Base-by-base conservation (phyloP, 2,797 vertebrate species). In the Myripristis jacobus region DNA sequence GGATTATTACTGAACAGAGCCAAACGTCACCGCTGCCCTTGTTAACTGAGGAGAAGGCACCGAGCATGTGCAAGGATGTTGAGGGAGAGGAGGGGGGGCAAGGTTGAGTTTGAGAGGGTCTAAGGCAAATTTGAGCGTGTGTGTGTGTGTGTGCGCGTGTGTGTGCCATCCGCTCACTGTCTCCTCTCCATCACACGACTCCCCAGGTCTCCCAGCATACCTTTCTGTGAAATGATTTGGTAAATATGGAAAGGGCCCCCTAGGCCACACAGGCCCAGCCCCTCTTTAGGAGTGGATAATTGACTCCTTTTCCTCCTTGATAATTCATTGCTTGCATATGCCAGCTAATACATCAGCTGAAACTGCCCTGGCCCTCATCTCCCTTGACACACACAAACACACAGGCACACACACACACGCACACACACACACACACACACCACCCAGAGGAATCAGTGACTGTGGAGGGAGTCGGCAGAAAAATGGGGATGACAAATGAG, bases 221-320 rank as follows among this genome's bases (percentile, higher is more conserved):
- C 91, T 93, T 89, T 89, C 93, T 93, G 90, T 94, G 93, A 95
- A 95, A 96, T 95, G 90, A 95, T 95, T 94, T 95, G 91, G 94
- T 96, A 96, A 96, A 96, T 96, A 96, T 95, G 95, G 95, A 94
- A 94, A 93, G 91, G 93, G 92, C 92, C 95, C 95, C 94, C 93
- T 83, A 92, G 96, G 96, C 96, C 95, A 95, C 94, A 85, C 91
- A 92, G 94, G 94, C 93, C 94, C 58, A 50, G 87, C 80, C 87
- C 85, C 90, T 92, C 95, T 95, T 95, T 94, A 94, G 93, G 92
- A 95, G 93, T 95, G 94, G 94, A 96, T 99, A 99, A 99, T 99
- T 99, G 97, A 99, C 97, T 99, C 95, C 96, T 96, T 97, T 96
- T 94, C 95, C 95, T 96, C 94, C 94, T 95, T 96, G 97, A 96